These are phyloP conservation scores for Sebastes taczanowskii DNA, from an alignment of 2,797 vertebrate species.

Conservation along the genomic window DNA sequence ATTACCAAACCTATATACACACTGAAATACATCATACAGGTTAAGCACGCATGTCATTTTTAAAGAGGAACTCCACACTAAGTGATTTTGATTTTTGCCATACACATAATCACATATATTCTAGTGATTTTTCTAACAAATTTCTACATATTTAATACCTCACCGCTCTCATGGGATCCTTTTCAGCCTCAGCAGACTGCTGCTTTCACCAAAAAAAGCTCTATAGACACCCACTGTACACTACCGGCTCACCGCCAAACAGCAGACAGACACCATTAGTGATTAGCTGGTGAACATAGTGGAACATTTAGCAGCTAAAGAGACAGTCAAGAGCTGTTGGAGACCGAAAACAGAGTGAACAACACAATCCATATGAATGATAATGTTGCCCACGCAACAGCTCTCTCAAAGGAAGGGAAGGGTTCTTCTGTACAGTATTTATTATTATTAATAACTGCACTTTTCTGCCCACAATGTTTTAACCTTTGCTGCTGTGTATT, in stretches of 20 bases:
- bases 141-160: too few species aligned
- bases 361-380: too few species aligned
- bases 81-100: neutral
- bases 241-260: too few species aligned
- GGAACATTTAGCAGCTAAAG: too few species aligned
- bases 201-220: neutral
- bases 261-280: too few species aligned
- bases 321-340: too few species aligned
- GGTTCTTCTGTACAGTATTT: neutral
- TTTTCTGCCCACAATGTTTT: neutral
- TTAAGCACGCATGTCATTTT: neutral
- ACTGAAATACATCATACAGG: neutral
- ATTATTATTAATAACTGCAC: neutral
- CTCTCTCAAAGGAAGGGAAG: neutral
- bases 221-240: neutral
- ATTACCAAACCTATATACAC: neutral
- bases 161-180: neutral
- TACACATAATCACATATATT: neutral
- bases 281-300: too few species aligned
- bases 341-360: too few species aligned
- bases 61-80: neutral
- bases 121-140: neutral
- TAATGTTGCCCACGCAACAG: neutral
- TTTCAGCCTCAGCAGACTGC: neutral
- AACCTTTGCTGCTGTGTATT: conserved; percentile 6